These are phyloP conservation scores for Parotocinclus haroldoi DNA, from an alignment of 2,797 vertebrate genomes.

Conservation along the genomic window DNA sequence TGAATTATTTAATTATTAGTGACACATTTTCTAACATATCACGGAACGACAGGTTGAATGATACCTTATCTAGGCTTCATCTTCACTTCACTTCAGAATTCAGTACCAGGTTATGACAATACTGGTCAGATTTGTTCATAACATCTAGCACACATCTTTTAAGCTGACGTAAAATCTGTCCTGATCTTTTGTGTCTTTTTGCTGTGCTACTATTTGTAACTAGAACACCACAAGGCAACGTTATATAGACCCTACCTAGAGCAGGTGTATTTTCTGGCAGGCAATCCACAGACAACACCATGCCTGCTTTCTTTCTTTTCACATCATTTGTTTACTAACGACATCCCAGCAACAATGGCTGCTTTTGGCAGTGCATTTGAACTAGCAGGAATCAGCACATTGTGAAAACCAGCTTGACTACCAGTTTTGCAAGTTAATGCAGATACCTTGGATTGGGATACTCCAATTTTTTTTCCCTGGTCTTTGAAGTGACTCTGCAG, in stretches of 20 bases:
- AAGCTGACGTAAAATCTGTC: not conserved
- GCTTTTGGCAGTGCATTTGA: conserved; percentile 59
- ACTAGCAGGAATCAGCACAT: conserved; percentile 53
- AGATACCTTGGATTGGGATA: conserved; percentile 48
- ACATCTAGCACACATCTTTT: no score
- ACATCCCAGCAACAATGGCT: conserved; percentile 61
- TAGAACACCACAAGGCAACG: not conserved
- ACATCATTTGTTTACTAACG: conserved; percentile 4
- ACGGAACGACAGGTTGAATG: no score
- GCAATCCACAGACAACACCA: not conserved
- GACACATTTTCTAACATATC: no score
- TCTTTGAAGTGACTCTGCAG: conserved; percentile 57
- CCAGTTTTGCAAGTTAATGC: conserved; percentile 68
- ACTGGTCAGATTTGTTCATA: no score
- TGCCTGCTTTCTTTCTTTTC: not conserved
- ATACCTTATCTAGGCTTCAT: no score
- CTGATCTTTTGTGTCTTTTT: not conserved
- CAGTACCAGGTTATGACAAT: no score
- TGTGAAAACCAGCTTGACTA: conserved; percentile 57
- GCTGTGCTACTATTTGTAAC: not conserved
- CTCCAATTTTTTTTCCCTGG: conserved; percentile 50
- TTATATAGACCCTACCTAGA: not conserved
- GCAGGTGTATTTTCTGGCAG: not conserved
- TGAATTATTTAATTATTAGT: no score
- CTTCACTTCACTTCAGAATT: no score